Evolutionary conservation across 2,113 vertebrate genomes (phyloP).

Genomic region (Romanogobio albipinnatus): DNA sequence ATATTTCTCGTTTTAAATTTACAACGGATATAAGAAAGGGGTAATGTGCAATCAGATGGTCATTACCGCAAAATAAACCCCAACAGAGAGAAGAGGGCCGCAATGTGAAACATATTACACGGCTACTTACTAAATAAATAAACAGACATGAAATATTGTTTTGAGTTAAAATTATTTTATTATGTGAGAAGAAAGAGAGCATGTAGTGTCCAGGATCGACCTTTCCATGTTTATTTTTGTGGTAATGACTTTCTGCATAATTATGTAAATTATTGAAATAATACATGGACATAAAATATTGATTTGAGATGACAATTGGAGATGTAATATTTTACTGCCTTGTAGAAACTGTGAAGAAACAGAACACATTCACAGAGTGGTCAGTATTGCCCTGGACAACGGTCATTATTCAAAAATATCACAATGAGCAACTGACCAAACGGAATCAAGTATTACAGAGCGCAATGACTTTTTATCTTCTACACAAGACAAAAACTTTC

Average conservation of each 20-base stretch:
- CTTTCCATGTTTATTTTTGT: conserved; percentile 3
- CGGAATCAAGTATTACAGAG: not conserved
- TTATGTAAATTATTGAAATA: not conserved
- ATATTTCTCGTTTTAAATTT: conserved; percentile 1
- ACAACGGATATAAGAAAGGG: not conserved
- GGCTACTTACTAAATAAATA: not conserved
- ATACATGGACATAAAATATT: not conserved
- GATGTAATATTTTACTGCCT: not conserved
- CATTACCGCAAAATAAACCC: not conserved
- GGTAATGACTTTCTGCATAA: not conserved
- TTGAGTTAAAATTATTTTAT: not conserved
- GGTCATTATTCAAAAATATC: not conserved
- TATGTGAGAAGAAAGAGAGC: not conserved
- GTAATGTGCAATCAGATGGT: not conserved
- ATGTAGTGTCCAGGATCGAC: not conserved
- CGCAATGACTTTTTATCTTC: not conserved
- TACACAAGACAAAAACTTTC: not conserved
- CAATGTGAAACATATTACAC: not conserved
- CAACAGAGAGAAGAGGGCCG: not conserved
- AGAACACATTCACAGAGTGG: not conserved
- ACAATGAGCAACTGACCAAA: not conserved
- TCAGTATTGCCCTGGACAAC: not conserved
- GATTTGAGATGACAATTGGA: conserved; percentile 1
- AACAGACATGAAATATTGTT: conserved; percentile 7
- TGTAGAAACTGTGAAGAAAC: conserved; percentile 6